Percentiles rank a stretch among this genome's conserved stretches.
Evolutionary conservation across 2,888 invertebrate genomes (phyloP).

Genomic region (Aquatica leii): DNA sequence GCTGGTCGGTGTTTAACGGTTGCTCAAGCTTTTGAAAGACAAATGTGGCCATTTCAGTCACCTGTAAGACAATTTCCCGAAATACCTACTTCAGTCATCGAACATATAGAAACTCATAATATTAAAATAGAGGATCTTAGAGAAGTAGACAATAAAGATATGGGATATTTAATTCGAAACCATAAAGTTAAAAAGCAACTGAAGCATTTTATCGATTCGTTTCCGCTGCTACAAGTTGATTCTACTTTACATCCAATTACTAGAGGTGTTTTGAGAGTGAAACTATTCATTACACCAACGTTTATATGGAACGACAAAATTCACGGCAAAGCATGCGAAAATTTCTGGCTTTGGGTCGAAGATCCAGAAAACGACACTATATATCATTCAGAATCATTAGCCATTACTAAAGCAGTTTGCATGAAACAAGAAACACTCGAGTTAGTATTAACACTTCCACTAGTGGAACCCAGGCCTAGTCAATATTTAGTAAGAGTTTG

Average conservation of each 20-base stretch:
- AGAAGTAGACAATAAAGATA: slow-evolving; percentile 88
- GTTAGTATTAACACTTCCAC: slow-evolving; percentile 93
- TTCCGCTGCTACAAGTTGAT: slow-evolving; percentile 86
- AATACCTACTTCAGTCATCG: slow-evolving; percentile 78
- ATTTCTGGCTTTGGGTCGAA: slow-evolving; percentile 98
- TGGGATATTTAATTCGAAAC: slow-evolving; percentile 82
- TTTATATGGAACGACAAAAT: slow-evolving; percentile 88
- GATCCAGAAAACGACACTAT: slow-evolving; percentile 94
- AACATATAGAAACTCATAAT: slow-evolving; percentile 81
- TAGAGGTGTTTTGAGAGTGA: slow-evolving; percentile 85
- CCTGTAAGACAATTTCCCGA: slow-evolving; percentile 87
- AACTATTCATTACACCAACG: slow-evolving; percentile 78
- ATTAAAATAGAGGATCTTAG: slow-evolving; percentile 79
- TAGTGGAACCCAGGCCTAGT: slow-evolving; percentile 87
- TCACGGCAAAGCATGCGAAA: slow-evolving; percentile 87
- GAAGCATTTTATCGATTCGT: slow-evolving; percentile 83
- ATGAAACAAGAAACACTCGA: slow-evolving; percentile 78
- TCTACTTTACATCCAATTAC: slow-evolving; percentile 95
- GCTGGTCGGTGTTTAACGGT: slow-evolving; percentile 85
- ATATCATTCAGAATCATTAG: slow-evolving; percentile 95
- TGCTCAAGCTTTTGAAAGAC: slow-evolving; percentile 92
- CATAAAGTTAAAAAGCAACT: slow-evolving; percentile 77
- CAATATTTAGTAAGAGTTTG: slow-evolving; percentile 90
- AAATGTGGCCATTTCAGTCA: slow-evolving; percentile 87
- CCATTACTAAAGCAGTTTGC: slow-evolving; percentile 67